Percentiles rank a stretch among this genome's conserved stretches.
Conservation (phyloP, 2,888 invertebrate genomes). For the Agrotis segetum region DNA sequence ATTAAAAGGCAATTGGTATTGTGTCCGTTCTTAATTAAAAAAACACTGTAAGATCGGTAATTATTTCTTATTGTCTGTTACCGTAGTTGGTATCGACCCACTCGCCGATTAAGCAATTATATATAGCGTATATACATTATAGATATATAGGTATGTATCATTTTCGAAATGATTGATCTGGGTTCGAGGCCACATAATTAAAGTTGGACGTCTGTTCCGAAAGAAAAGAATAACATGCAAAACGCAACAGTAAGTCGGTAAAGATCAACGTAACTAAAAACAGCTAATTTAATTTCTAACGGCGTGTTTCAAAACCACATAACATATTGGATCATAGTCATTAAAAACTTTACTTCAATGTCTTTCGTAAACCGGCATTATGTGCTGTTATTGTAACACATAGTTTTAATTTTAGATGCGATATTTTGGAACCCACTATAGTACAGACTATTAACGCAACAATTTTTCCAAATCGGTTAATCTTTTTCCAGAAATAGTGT, state of each 20-base stretch:
- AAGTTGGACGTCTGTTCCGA: slow-evolving; percentile 24
- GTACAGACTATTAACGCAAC: background rate
- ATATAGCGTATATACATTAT: background rate
- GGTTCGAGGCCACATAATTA: slow-evolving; percentile 50
- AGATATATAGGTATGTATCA: slow-evolving; percentile 17
- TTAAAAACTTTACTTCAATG: slow-evolving; percentile 47
- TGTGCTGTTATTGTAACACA: slow-evolving; percentile 25
- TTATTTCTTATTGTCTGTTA: slow-evolving; percentile 66
- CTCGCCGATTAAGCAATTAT: slow-evolving; percentile 70
- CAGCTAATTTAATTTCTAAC: slow-evolving; percentile 50
- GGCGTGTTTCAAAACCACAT: slow-evolving; percentile 49
- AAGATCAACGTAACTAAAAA: slow-evolving; percentile 54
- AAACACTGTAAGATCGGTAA: slow-evolving; percentile 67
- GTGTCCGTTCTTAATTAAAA: slow-evolving; percentile 75
- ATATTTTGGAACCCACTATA: background rate
- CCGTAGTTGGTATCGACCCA: slow-evolving; percentile 60
- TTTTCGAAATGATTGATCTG: slow-evolving; percentile 54
- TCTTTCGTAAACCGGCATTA: slow-evolving; percentile 52
- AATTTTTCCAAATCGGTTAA: too few species aligned
- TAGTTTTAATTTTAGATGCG: slow-evolving; percentile 10
- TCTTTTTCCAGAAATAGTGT: background rate
- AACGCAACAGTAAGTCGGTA: slow-evolving; percentile 36
- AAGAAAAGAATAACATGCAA: slow-evolving; percentile 27
- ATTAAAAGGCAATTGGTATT: slow-evolving; percentile 71
- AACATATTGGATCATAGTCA: slow-evolving; percentile 60